Percentiles rank a stretch among this genome's conserved stretches.
These are phyloP conservation scores for Osmerus mordax DNA, from an alignment of 2,113 vertebrate species.

Conservation along the genomic window DNA sequence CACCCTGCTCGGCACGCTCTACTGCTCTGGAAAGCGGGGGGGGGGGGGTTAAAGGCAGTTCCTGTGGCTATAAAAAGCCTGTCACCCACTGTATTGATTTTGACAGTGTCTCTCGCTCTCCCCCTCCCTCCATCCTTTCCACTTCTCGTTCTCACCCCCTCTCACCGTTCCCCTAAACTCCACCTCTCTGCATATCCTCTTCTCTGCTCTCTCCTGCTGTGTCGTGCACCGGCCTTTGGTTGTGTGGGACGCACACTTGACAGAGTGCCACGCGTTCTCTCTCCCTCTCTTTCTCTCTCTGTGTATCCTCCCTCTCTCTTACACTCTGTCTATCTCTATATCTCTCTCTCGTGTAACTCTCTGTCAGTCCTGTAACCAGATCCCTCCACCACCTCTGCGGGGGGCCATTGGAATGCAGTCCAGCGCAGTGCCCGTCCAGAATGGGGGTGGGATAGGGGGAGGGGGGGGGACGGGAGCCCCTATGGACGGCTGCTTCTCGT, in stretches of 20 bases:
- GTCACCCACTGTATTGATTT: constrained; percentile 1
- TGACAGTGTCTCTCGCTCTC: constrained; percentile 3
- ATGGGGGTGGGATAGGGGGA: too few species aligned
- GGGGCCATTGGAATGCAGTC: neutral
- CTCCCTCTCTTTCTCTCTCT: neutral
- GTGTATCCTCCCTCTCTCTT: constrained; percentile 8
- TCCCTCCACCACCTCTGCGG: neutral
- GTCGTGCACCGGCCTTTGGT: neutral
- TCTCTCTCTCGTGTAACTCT: too few species aligned
- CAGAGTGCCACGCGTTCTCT: neutral
- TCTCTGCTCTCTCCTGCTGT: constrained; percentile 5
- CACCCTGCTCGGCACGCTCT: neutral
- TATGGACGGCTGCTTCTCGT: neutral
- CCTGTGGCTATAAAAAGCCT: constrained; percentile 7
- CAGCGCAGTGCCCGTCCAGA: neutral
- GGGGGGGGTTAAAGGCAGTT: neutral
- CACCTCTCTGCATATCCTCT: neutral
- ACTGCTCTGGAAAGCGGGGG: neutral
- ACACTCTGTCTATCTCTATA: too few species aligned
- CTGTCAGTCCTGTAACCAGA: constrained; percentile 1
- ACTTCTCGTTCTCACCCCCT: neutral
- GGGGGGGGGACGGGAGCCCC: too few species aligned
- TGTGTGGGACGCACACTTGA: neutral
- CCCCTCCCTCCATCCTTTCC: neutral
- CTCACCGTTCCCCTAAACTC: too few species aligned